Conservation (phyloP, 35 echinoderm and acorn worm genomes). For the Heliocidaris erythrogramma region DNA sequence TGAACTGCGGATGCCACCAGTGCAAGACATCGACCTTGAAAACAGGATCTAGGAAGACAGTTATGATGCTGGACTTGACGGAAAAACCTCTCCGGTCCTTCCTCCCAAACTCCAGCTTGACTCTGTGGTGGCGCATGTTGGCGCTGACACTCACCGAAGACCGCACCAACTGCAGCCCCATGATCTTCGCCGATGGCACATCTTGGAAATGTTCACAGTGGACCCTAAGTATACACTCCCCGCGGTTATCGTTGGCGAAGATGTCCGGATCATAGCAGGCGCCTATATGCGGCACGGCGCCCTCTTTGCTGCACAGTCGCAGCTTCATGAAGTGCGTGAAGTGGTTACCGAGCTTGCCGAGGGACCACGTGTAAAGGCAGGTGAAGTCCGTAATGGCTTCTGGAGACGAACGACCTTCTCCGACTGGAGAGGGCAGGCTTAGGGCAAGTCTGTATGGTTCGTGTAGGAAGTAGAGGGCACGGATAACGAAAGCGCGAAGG, state of each 20-base stretch:
- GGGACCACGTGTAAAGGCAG: slow-evolving; percentile 54
- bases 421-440: background rate
- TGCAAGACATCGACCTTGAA: slow-evolving; percentile 29
- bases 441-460: background rate
- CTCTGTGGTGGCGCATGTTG: slow-evolving; percentile 39
- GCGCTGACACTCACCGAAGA: slow-evolving; percentile 37
- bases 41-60: slow-evolving; percentile 42
- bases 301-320: background rate
- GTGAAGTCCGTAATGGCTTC: slow-evolving; percentile 1
- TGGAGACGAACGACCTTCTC: slow-evolving; percentile 31
- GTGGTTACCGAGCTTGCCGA: slow-evolving; percentile 33
- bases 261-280: background rate
- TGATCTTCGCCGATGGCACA: slow-evolving; percentile 38
- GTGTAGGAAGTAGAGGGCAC: slow-evolving; percentile 31
- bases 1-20: slow-evolving; percentile 60
- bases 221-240: slow-evolving; percentile 31
- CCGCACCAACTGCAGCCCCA: slow-evolving; percentile 34
- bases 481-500: slow-evolving; percentile 39
- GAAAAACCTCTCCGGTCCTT: background rate
- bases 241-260: background rate
- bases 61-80: slow-evolving; percentile 2
- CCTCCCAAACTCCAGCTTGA: slow-evolving; percentile 38
- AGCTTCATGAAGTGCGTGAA: slow-evolving; percentile 48
- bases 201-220: slow-evolving; percentile 47
- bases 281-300: background rate